Evolutionary conservation across 1,140 invertebrate species (phyloP), one percentile per base, ranked within the genome.

Genomic region (Ips typographus): DNA sequence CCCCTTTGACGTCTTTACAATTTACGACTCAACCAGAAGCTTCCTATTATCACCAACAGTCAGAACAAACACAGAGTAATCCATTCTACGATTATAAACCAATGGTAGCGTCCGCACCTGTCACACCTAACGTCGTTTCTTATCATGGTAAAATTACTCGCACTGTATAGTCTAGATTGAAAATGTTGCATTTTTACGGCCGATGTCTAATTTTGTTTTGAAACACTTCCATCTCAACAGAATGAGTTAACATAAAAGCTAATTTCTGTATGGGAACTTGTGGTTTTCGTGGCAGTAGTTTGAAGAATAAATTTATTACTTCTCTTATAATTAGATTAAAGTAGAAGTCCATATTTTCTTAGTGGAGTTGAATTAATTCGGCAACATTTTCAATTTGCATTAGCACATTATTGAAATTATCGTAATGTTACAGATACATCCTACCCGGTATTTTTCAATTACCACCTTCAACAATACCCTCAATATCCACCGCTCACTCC

Each of bases 51-150:
- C 37, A 62, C 1, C 63, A 70, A 22, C 53, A 59, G 2, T 57
- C 58, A 4, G 68, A 40, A 6, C 70, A 72, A 51, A 68, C 42
- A n/a, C 71, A 67, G 6, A 41, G 61, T 1, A 55, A 60, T 3
- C 57, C 72, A 39, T 72, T 36, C 70, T 74, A 68, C 52, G 72
- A 72, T 51, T 59, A 67, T 38, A 74, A 74, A 47, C 75, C 75
- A 2, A 74, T 77, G 70, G 62, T 75, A 7, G 71, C 75, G 4
- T 74, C 74, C 6, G 74, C 73, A 52, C 72, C 75, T 5, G 71
- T 71, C 5, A 77, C 75, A 44, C 74, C 75, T 7, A 72, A 72
- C 47, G 70, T 74, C 22, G 59, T 77, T 6, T 71, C 74, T 2
- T 77, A 75, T 62, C 69, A 74, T 64, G 74, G 75, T 77, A 74